These are phyloP conservation scores for Arnoldichthys spilopterus DNA, from an alignment of 2,797 vertebrate species.

Conservation along the genomic window DNA sequence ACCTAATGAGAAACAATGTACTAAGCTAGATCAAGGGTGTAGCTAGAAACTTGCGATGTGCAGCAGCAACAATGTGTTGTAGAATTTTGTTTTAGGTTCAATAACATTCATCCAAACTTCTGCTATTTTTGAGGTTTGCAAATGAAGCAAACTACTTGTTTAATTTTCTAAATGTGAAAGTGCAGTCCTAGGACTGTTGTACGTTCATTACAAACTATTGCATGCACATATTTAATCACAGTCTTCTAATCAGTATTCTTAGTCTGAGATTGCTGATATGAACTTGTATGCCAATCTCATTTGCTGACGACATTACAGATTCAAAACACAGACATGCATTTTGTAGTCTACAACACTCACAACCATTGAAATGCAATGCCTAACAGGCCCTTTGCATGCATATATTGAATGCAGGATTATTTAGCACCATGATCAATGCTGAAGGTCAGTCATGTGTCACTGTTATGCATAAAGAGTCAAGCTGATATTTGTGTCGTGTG, in stretches of 20 bases:
- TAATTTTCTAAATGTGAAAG: no score
- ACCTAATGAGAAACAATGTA: neutral
- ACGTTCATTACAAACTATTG: neutral
- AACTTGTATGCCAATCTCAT: neutral
- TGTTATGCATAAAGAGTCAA: conserved; percentile 19
- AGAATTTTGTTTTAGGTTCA: no score
- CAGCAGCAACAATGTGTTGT: no score
- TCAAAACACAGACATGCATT: conserved; percentile 1
- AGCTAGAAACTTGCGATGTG: no score
- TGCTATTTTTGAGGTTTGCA: no score
- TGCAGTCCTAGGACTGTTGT: neutral
- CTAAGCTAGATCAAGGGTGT: no score
- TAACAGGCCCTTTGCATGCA: neutral
- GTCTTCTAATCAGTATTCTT: neutral
- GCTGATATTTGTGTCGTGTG: conserved; percentile 17
- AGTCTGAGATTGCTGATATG: neutral
- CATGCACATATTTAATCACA: no score
- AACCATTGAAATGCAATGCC: conserved; percentile 8
- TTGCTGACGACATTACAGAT: neutral
- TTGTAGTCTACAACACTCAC: neutral
- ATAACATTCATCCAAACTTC: no score
- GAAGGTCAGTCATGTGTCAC: conserved; percentile 16
- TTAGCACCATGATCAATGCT: conserved; percentile 17
- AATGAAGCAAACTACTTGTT: no score
- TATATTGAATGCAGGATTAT: conserved; percentile 22